These are phyloP conservation scores for Limnephilus marmoratus DNA, from an alignment of 2,888 invertebrate genomes.

Conservation along the genomic window DNA sequence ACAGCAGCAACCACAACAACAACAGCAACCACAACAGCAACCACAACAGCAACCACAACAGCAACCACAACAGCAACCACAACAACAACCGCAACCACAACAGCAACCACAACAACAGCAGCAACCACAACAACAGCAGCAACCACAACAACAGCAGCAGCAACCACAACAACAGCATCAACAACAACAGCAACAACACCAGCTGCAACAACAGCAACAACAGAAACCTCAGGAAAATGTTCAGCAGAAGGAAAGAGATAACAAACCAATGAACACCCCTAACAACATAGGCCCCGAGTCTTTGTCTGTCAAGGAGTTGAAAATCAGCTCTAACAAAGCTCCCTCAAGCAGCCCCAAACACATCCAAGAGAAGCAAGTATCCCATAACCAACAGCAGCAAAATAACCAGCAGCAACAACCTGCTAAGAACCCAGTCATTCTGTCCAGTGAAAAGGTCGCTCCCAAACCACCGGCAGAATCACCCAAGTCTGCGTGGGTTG, in stretches of 20 bases:
- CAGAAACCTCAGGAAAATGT: neutral
- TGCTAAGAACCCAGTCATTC: constrained; percentile 39
- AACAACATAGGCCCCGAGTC: constrained; percentile 68
- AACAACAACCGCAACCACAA: neutral
- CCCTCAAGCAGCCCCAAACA: constrained; percentile 71
- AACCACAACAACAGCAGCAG: neutral
- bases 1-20: constrained; percentile 9
- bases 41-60: neutral
- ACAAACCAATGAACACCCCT: neutral
- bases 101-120: neutral
- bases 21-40: neutral
- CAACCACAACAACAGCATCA: neutral
- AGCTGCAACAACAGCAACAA: neutral
- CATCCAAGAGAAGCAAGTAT: constrained; percentile 67
- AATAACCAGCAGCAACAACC: neutral
- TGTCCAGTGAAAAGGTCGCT: constrained; percentile 68
- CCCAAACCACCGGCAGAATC: constrained; percentile 70
- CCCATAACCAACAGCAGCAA: constrained; percentile 67
- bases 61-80: neutral
- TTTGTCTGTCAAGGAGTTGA: constrained; percentile 74
- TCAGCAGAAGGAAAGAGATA: neutral
- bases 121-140: neutral
- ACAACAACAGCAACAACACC: neutral
- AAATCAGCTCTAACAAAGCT: constrained; percentile 71
- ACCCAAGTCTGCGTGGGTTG: constrained; percentile 72